Evolutionary conservation across 1,140 invertebrate species (phyloP), one percentile per base, ranked within the genome.

Genomic region (Probaryconus sp.): DNA sequence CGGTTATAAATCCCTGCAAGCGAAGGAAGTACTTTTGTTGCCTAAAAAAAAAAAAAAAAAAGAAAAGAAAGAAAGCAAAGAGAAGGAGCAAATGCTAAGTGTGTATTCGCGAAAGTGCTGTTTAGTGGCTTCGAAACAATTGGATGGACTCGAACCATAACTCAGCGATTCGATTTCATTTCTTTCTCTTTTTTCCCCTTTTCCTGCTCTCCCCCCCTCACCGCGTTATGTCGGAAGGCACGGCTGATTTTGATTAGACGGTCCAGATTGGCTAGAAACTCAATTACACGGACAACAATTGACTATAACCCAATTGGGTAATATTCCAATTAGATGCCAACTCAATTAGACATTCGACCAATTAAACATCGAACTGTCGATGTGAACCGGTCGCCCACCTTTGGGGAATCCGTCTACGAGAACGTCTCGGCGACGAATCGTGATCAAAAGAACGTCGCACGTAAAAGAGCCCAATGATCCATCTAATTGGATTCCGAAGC

Each of bases 181-280:
- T n/a, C n/a, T n/a, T n/a, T n/a, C n/a, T 47, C 20, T 43, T 48
- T 40, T 5, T 28, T 11, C 28, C 3, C 14, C 10, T 20, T 18
- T 14, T 7, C 16, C 16, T 10, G 24, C 18, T 56, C 14, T 30
- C 21, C 50, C 26, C 20, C 35, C 37, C 11, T 37, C 26, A 16
- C 35, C n/a, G 11, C 18, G 45, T 40, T 21, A 35, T 20, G 38
- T 63, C 45, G 11, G 21, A 18, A 28, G 14, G 13, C 16, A 28
- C 16, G 35, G 20, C 47, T 38, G 56, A 43, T 61, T 61, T 61
- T 61, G 58, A 63, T 63, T 50, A 63, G 58, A 63, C 45, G 24
- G 5, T 31, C 18, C 45, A 40, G 58, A 63, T 63, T 50, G 58
- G 35, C 50, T 50, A 63, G 45, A 63, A 63, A 48, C 58, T 63